Conservation (phyloP, 2,797 vertebrate species). For the Macrochelys suwanniensis region DNA sequence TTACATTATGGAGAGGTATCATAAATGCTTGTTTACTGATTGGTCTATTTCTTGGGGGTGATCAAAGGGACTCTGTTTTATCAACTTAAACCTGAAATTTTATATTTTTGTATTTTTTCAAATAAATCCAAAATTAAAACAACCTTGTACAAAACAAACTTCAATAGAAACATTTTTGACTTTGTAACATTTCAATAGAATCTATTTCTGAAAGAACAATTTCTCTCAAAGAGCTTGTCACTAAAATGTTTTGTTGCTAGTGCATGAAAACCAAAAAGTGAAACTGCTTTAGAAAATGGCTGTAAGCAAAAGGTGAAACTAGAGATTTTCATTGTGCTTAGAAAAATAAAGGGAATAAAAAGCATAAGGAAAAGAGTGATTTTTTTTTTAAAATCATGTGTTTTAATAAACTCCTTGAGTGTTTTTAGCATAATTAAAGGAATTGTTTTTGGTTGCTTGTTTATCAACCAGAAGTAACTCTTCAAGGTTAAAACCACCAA, state of each 20-base stretch:
- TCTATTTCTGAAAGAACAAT: not conserved
- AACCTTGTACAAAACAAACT: not conserved
- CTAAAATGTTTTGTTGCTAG: not conserved
- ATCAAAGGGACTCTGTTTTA: not conserved
- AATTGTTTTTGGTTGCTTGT: not conserved
- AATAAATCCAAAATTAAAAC: not conserved
- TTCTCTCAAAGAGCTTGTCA: not conserved
- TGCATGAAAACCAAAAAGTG: not conserved
- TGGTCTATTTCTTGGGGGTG: not conserved
- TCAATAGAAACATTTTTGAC: not conserved
- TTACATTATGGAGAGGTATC: not conserved
- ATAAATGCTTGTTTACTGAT: not conserved
- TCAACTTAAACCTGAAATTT: not conserved
- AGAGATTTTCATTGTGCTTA: not conserved
- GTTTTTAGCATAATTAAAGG: not conserved
- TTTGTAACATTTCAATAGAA: not conserved
- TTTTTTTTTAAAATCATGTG: not conserved
- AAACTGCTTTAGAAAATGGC: not conserved
- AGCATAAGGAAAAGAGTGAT: not conserved
- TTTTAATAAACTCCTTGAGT: not conserved
- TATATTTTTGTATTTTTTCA: not conserved
- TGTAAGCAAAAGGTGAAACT: not conserved
- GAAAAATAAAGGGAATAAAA: not conserved
- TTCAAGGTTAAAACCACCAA: not conserved
- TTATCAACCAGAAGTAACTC: not conserved